Evolutionary conservation across 53 echinoderm and acorn worm species (phyloP).

Genomic region (Crossaster papposus): DNA sequence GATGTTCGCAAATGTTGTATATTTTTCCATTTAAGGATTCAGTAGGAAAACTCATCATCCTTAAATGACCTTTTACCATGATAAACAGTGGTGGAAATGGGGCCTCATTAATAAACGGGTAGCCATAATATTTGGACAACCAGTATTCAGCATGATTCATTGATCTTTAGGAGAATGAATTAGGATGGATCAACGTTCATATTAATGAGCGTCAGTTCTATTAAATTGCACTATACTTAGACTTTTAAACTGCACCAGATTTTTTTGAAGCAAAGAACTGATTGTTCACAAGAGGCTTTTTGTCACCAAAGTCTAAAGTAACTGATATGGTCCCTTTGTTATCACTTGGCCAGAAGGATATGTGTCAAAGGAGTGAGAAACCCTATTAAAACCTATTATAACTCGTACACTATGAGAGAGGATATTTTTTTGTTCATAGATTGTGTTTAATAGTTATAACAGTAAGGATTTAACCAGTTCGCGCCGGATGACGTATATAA

Average conservation of each 20-base stretch:
- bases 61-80: slow-evolving; percentile 4
- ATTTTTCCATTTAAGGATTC: slow-evolving; percentile 1
- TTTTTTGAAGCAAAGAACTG: not conserved
- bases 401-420: too few relatives aligned
- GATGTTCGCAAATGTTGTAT: too few relatives aligned
- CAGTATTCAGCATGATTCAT: slow-evolving; percentile 3
- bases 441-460: too few relatives aligned
- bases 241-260: not conserved
- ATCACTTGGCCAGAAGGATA: too few relatives aligned
- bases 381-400: too few relatives aligned
- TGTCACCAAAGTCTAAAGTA: not conserved
- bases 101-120: slow-evolving; percentile 17
- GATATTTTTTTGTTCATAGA: too few relatives aligned
- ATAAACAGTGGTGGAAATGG: not conserved
- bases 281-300: not conserved
- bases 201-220: not conserved
- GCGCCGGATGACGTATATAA: too few relatives aligned
- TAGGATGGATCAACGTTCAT: not conserved
- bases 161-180: not conserved
- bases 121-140: slow-evolving; percentile 39
- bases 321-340: not conserved
- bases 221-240: not conserved
- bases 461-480: too few relatives aligned
- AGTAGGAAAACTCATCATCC: not conserved
- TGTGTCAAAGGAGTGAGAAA: too few relatives aligned